Percentiles rank a stretch among this genome's conserved stretches.
Evolutionary conservation across 1,140 invertebrate species (phyloP).

Genomic region (Nasonia longicornis): DNA sequence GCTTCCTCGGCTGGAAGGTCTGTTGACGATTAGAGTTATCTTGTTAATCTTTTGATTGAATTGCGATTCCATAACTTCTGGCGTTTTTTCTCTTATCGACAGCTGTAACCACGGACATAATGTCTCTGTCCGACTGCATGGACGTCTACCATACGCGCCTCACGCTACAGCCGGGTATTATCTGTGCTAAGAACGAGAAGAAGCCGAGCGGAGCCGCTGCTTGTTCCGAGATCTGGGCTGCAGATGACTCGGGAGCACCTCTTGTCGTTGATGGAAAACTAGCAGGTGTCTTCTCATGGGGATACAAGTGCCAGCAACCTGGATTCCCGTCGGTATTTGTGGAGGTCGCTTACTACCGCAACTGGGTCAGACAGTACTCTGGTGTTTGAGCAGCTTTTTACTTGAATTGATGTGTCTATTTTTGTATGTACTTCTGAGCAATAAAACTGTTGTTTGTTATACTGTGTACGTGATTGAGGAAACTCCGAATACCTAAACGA

Average conservation of each 20-base stretch:
- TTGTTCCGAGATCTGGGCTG: too few relatives aligned
- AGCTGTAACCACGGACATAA: not conserved
- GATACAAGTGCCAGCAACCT: not conserved
- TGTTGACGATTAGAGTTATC: not conserved
- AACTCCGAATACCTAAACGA: too few relatives aligned
- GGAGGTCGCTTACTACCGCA: constrained; percentile 7
- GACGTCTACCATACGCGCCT: not conserved
- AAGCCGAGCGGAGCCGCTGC: not conserved
- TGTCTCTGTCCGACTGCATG: not conserved
- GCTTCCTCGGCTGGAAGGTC: not conserved
- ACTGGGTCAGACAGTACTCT: constrained; percentile 1
- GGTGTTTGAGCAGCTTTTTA: not conserved
- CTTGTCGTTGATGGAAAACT: not conserved
- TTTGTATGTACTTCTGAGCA: too few relatives aligned
- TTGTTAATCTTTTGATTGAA: too few relatives aligned
- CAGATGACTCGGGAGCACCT: not conserved
- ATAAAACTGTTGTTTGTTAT: too few relatives aligned
- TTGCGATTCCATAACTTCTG: not conserved
- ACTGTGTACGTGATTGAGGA: too few relatives aligned
- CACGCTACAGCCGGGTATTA: not conserved
- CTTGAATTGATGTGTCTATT: too few relatives aligned
- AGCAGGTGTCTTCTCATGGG: constrained; percentile 12
- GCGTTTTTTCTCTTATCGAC: not conserved
- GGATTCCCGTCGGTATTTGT: not conserved
- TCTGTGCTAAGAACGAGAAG: not conserved